Evolutionary conservation across 2,113 vertebrate genomes (phyloP), one percentile per base, ranked within the genome.

Genomic region (Indicator indicator): DNA sequence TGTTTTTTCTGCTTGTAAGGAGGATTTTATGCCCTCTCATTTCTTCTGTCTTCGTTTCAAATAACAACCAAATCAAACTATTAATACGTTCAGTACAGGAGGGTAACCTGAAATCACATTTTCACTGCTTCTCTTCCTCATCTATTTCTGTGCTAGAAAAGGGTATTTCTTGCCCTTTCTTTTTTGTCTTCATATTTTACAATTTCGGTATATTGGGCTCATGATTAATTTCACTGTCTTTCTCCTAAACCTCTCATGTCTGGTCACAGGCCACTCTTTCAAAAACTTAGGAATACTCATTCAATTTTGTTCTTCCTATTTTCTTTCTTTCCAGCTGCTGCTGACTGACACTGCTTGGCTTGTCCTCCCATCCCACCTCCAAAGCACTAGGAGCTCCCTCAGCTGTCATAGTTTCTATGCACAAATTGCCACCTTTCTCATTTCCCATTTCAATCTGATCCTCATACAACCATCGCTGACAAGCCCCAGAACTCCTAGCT

Each of bases 41-140:
- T 91, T 79, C 40, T 87, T 75, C 78, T 88, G 48, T 68, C 48
- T 85, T 87, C 62, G 68, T 85, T 90, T 86, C 64, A 79, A 60
- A 11, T 48, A 86, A 69, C 50, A 59, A 67, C 24, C 32, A 60
- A 90, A 86, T 79, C 83, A 73, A 90, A 59, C 52, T 83, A 52
- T 84, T 64, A 90, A 83, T 78, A 64, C 23, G 26, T 70, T 63
- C 82, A 46, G 32, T 68, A 71, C 60, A 77, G 56, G 64, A 89
- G 83, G 72, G 72, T 77, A 95, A 94, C 88, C 64, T 74, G 21
- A 71, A 93, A 59, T 71, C 40, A 65, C 44, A 19, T 24, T 40
- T 65, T 59, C 44, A 44, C 42, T 24, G 6, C 50, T 95, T 64
- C 52, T 84, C 71, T 90, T 18, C 18, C 12, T 72, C 54, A 27